Evolutionary conservation across 2,888 invertebrate genomes (phyloP).

Genomic region (Eurois occulta): DNA sequence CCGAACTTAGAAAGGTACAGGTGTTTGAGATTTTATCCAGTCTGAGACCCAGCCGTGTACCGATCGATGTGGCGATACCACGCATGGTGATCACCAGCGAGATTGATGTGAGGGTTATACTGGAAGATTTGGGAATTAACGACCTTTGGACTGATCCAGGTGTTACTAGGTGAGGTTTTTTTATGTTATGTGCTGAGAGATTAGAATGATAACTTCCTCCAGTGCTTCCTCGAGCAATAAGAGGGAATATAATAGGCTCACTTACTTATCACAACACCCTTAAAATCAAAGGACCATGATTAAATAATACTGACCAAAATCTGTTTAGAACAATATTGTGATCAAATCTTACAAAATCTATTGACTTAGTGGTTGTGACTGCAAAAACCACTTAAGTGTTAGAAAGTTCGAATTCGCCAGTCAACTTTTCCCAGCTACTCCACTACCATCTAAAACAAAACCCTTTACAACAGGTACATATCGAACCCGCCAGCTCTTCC

Average conservation of each 20-base stretch:
- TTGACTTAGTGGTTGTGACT: neutral
- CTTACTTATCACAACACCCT: neutral
- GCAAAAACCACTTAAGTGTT: too few relatives aligned
- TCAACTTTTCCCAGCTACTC: neutral
- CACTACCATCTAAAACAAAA: neutral
- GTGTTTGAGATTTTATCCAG: slow-evolving; percentile 41
- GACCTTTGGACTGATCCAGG: slow-evolving; percentile 63
- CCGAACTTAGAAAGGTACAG: neutral
- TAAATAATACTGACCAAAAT: neutral
- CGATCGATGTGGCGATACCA: slow-evolving; percentile 66
- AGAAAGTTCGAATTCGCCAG: neutral
- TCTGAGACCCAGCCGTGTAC: slow-evolving; percentile 45
- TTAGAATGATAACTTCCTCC: neutral
- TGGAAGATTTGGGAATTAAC: slow-evolving; percentile 60
- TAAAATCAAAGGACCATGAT: neutral
- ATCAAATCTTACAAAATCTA: neutral
- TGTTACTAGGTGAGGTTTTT: slow-evolving; percentile 59
- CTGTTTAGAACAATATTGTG: neutral
- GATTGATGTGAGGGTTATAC: slow-evolving; percentile 56
- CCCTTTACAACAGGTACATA: slow-evolving; percentile 39
- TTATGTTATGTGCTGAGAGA: too few relatives aligned
- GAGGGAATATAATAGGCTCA: neutral
- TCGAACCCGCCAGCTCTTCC: slow-evolving; percentile 51
- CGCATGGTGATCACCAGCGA: slow-evolving; percentile 59
- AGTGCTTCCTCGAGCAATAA: neutral